Evolutionary conservation across 2,113 vertebrate species (phyloP), one percentile per base, ranked within the genome.

Genomic region (Anoplopoma fimbria): DNA sequence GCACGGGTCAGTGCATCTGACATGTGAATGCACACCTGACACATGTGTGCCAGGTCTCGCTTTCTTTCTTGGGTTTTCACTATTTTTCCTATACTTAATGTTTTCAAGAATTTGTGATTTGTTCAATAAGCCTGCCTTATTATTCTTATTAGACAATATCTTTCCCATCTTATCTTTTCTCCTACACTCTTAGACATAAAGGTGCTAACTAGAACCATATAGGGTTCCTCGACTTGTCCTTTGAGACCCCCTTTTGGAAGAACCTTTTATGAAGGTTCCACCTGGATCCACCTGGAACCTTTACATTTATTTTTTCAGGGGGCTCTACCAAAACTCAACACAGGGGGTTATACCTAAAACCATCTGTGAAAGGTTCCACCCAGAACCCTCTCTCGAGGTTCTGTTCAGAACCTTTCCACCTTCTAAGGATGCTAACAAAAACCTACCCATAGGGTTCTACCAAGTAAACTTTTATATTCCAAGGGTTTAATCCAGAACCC

Each of bases 1-100:
- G 34, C 74, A 82, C 4, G 84, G 91, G 81, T 93, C 92, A 90
- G 17, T 89, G 89, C 69, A 14, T 85, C 79, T 84, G 73, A 60
- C 79, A 79, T 77, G 77, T 81, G 83, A 87, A 57, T 82, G 79
- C 49, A 80, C 79, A 90, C 47, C 88, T 86, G 69, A 88, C 79
- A 88, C 75, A 78, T 72, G 51, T 88, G 69, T 40, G 17, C 70
- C 36, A 40, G 17, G 34, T 69, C 51, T 69, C 2, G 14, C 60
- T 79, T 79, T 69, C 34, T 40, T 42, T 69, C 21, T 31, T 36
- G 14, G 25, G 31, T 1, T 82, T 42, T 71, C 29, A 33, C 60
- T n/a, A 17, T 8, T 31, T 29, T 34, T 29, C 21, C 25, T 45
- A 57, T 79, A 40, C 63, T 55, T 42, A 14, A 71, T 7, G 12